Evolutionary conservation across 2,113 vertebrate genomes (phyloP).

Genomic region (Menidia beryllina): DNA sequence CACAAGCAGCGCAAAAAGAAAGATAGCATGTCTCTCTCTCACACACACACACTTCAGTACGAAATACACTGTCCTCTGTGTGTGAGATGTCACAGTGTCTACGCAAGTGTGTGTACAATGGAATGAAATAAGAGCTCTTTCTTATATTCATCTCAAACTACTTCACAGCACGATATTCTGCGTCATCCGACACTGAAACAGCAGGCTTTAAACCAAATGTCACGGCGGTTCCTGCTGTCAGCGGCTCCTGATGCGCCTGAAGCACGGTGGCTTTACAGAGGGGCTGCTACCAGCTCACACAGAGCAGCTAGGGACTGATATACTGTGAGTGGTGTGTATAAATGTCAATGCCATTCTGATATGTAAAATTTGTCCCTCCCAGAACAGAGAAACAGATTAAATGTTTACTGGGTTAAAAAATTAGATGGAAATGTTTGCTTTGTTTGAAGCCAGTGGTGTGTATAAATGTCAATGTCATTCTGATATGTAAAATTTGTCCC

Average conservation of each 20-base stretch:
- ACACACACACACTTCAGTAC: not conserved
- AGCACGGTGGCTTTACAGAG: not conserved
- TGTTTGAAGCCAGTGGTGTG: too few species aligned
- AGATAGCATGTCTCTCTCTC: too few species aligned
- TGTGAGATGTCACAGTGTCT: not conserved
- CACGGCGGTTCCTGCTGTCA: not conserved
- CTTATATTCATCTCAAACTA: conserved; percentile 20
- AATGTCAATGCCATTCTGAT: too few species aligned
- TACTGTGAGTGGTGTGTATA: too few species aligned
- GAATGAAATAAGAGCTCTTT: conserved; percentile 25
- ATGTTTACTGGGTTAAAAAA: too few species aligned
- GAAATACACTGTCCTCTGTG: not conserved
- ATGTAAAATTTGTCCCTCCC: too few species aligned
- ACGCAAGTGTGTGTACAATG: not conserved
- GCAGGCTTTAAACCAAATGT: conserved; percentile 1
- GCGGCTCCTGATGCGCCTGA: not conserved
- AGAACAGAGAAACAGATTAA: too few species aligned
- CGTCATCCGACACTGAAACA: conserved; percentile 7
- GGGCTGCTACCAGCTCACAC: not conserved
- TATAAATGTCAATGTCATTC: too few species aligned
- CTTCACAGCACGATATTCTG: conserved; percentile 18
- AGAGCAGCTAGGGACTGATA: too few species aligned
- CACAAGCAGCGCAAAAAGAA: too few species aligned
- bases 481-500: too few species aligned
- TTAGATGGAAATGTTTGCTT: too few species aligned